Base-by-base conservation (phyloP, 2,888 invertebrate species). In the Agrilus mali region DNA sequence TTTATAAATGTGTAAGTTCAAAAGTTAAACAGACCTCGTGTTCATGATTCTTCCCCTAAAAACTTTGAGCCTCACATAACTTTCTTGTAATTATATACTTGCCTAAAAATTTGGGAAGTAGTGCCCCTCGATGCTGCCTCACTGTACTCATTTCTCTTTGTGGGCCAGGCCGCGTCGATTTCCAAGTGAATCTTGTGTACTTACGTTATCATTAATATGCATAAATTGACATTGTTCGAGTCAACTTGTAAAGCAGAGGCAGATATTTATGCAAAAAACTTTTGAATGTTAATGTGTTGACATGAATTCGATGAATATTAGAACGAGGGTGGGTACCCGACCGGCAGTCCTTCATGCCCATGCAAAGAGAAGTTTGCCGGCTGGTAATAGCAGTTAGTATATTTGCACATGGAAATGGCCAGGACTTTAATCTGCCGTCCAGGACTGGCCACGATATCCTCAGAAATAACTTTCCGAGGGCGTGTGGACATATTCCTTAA, bases 191-290 rank as follows among this genome's bases (percentile, higher is more conserved):
- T 45, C 46, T 40, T 47, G 47, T 47, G 42, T 49, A 42, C 47
- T 47, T 41, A 27, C 41, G 44, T 44, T 36, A 44, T 53, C 56
- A 58, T 58, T 56, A 58, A 58, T 58, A 58, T 58, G 58, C 55
- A 58, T 58, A 58, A 57, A 58, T 57, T 58, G 58, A 58, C 56
- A 57, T 55, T 56, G 54, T 49, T 50, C 47, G 46, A 48, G 42
- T 49, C 49, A 46, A 46, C 47, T 45, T 41, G 43, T 47, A 43
- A 39, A 43, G 44, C 43, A 45, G 44, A 38, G 40, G 38, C 40
- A 45, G 45, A 47, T 45, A 48, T 53, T 51, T 52, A 54, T 53
- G 53, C 55, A 51, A 53, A 55, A 55, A 49, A 51, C 50, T 53
- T 51, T 52, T 54, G 55, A 53, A 55, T 55, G 52, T 51, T 54